Base-by-base conservation (phyloP, 2,888 invertebrate genomes). In the Acanthosepion lycidas region DNA sequence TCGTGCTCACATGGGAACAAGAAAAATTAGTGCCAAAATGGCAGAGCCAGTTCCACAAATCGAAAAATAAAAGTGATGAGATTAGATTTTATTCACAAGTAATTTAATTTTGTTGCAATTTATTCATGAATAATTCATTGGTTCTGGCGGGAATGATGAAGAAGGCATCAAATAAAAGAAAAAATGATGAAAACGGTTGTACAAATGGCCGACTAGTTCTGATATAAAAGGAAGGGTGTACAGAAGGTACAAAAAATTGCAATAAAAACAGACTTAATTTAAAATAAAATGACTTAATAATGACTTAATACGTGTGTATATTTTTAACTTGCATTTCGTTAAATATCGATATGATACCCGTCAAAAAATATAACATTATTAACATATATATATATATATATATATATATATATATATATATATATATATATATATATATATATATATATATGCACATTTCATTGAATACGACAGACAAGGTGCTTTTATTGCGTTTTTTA, bases 21-120 rank as follows among this genome's bases (percentile, higher is more conserved):
- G n/a, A 12, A 33, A 78, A 18, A 78, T n/a, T n/a, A 12, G n/a
- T n/a, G n/a, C 78, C 78, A 78, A 78, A 78, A 78, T 78, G 78
- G 78, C 78, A 15, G n/a, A 78, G n/a, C 78, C 78, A 23, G 12
- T 78, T 78, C 78, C n/a, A 33, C n/a, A 78, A 78, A 78, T 78
- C n/a, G n/a, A 78, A 78, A 78, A 78, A 78, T n/a, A 78, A 78
- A 78, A 78, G 78, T n/a, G 78, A 78, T 78, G n/a, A 78, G 78
- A 78, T 78, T 78, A 12, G 78, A 78, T 78, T 78, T 78, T n/a
- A 78, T 78, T 78, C 78, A 78, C 78, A 33, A 0, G n/a, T 78
- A 78, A 78, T 78, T n/a, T 18, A 78, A 78, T 78, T 78, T 78
- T 78, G 6, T n/a, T 15, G 33, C 78, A 78, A 18, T n/a, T 78